Evolutionary conservation across 2,888 invertebrate species (phyloP).

Genomic region (Quadriops clusia): DNA sequence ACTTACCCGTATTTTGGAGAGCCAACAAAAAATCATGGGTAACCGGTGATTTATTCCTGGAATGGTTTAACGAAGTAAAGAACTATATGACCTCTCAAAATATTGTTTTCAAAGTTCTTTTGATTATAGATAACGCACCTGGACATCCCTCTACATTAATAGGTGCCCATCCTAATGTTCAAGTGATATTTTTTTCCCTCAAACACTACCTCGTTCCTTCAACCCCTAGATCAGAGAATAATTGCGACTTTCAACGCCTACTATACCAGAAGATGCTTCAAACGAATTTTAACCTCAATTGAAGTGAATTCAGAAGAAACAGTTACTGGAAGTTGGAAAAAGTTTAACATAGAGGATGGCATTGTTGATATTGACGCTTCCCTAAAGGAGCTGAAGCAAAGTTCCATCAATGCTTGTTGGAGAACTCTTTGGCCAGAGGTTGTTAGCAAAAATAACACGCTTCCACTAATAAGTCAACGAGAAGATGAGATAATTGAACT

Average conservation of each 20-base stretch:
- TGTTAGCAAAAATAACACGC: neutral
- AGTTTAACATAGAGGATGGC: constrained; percentile 1
- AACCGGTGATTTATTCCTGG: constrained; percentile 15
- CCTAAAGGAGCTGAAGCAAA: neutral
- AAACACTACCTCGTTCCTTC: constrained; percentile 22
- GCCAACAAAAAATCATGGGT: constrained; percentile 19
- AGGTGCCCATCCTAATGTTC: constrained; percentile 9
- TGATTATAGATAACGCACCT: constrained; percentile 16
- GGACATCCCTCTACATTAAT: constrained; percentile 11
- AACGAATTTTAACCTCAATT: constrained; percentile 2
- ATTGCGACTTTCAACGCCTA: constrained; percentile 1
- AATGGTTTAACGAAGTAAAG: constrained; percentile 19
- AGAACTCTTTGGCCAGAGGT: constrained; percentile 2
- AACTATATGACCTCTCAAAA: constrained; percentile 12
- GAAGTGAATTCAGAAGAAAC: neutral
- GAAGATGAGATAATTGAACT: constrained; percentile 4
- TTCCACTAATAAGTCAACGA: neutral
- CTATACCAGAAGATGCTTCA: constrained; percentile 3
- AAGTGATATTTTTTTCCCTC: constrained; percentile 21
- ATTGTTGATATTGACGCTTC: constrained; percentile 1
- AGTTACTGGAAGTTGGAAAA: constrained; percentile 3
- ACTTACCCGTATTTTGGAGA: constrained; percentile 16
- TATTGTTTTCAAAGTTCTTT: constrained; percentile 10
- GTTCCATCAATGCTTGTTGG: constrained; percentile 4
- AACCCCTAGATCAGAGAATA: constrained; percentile 21